phyloP scores from a whole-genome alignment of 2,797 vertebrate species.

The Sarcophilus harrisii region DNA sequence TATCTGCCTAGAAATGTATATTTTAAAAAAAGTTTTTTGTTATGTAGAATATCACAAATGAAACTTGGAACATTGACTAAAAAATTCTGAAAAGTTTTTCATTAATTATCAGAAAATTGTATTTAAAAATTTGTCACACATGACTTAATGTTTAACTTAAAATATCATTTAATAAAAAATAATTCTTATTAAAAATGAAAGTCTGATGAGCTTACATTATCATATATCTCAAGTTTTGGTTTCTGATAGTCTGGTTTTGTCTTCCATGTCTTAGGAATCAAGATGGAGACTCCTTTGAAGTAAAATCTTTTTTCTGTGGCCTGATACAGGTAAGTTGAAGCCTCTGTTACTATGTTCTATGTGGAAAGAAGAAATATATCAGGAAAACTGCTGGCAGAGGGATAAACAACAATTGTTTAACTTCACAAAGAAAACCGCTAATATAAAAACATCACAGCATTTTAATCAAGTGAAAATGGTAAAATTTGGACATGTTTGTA shows the following conservation, averaged over 20 bases:
- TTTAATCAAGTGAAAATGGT: not conserved
- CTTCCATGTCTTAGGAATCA: slow-evolving; percentile 84
- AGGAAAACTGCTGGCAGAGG: not conserved
- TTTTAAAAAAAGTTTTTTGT: not conserved
- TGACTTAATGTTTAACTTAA: not conserved
- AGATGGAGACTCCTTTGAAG: slow-evolving; percentile 82
- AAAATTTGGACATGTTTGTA: not conserved
- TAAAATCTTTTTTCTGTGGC: slow-evolving; percentile 81
- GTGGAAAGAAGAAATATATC: not conserved
- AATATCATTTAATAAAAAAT: not conserved
- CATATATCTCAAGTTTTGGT: slow-evolving; percentile 82
- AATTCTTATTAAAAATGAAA: slow-evolving; percentile 17
- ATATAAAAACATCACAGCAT: not conserved
- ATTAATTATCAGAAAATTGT: slow-evolving; percentile 38
- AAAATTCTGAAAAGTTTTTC: not conserved
- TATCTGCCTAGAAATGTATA: slow-evolving; percentile 78
- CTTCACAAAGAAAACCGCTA: not conserved
- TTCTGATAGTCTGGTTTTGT: slow-evolving; percentile 72
- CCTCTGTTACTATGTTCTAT: slow-evolving; percentile 79
- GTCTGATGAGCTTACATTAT: slow-evolving; percentile 78
- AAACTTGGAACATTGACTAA: not conserved
- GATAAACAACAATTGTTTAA: slow-evolving; percentile 1
- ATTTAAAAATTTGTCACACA: not conserved
- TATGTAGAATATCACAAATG: not conserved
- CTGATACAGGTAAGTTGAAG: slow-evolving; percentile 81